Percentiles rank a stretch among this genome's conserved stretches.
Conservation (phyloP, 92 coral and sea anemone species). For the Zoanthus solanderi region DNA sequence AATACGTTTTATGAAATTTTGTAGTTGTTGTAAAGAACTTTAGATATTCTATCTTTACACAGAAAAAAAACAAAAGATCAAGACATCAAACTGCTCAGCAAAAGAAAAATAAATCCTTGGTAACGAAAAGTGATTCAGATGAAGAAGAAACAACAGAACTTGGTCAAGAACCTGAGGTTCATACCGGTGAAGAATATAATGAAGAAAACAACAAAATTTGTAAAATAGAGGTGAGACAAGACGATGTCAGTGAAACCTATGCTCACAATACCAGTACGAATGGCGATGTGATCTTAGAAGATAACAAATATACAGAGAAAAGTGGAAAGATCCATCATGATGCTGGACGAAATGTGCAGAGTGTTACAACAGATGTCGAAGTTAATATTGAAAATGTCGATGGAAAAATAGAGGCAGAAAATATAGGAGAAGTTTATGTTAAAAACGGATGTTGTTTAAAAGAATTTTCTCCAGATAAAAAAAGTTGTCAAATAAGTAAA, state of each 20-base stretch:
- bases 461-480: background rate
- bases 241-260: background rate
- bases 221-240: slow-evolving; percentile 12
- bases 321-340: background rate
- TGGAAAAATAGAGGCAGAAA: slow-evolving; percentile 3
- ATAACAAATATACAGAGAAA: background rate
- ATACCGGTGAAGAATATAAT: background rate
- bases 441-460: background rate
- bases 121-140: slow-evolving; percentile 7
- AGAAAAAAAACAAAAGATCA: slow-evolving; percentile 24
- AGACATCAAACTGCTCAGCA: slow-evolving; percentile 10
- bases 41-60: background rate
- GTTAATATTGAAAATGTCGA: slow-evolving; percentile 37
- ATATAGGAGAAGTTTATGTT: background rate
- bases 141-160: slow-evolving; percentile 23
- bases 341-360: background rate
- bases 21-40: background rate
- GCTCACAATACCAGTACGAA: slow-evolving; percentile 13
- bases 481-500: background rate
- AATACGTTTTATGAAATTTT: background rate
- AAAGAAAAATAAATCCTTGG: background rate
- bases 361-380: slow-evolving; percentile 8
- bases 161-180: background rate
- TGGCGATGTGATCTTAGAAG: background rate
- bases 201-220: slow-evolving; percentile 29